Percentiles rank a stretch among this genome's conserved stretches.
Evolutionary conservation across 2,888 invertebrate species (phyloP).

Genomic region (Atethmia centrago): DNA sequence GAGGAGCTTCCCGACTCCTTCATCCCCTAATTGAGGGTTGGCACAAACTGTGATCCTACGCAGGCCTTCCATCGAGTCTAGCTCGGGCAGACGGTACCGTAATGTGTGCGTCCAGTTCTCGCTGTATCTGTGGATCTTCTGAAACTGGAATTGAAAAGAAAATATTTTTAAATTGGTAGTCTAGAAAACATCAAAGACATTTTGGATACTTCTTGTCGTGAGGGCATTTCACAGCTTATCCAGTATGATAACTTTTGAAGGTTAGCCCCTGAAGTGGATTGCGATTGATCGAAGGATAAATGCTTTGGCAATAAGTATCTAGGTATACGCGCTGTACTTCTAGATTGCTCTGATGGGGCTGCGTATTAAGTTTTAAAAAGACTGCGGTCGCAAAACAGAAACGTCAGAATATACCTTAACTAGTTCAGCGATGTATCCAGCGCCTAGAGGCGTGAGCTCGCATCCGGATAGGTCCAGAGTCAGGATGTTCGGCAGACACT

Average conservation of each 20-base stretch:
- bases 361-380: neutral
- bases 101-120: slow-evolving; percentile 95
- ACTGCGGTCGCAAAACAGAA: neutral
- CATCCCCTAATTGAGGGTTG: slow-evolving; percentile 92
- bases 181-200: neutral
- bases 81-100: slow-evolving; percentile 93
- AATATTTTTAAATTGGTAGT: neutral
- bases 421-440: slow-evolving; percentile 92
- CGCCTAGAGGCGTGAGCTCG: slow-evolving; percentile 92
- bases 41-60: slow-evolving; percentile 93
- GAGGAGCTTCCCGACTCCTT: slow-evolving; percentile 91
- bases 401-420: slow-evolving; percentile 88
- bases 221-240: neutral
- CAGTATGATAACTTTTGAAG: slow-evolving; percentile 2
- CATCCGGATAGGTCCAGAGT: slow-evolving; percentile 93
- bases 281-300: neutral
- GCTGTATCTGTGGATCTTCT: slow-evolving; percentile 93
- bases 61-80: slow-evolving; percentile 93
- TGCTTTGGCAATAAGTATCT: neutral
- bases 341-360: neutral
- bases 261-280: neutral
- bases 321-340: neutral
- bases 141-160: slow-evolving; percentile 83
- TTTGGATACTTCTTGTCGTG: neutral
- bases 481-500: slow-evolving; percentile 92